Evolutionary conservation across 2,113 vertebrate genomes (phyloP), one percentile per base, ranked within the genome.

Genomic region (Leucoraja erinaceus): DNA sequence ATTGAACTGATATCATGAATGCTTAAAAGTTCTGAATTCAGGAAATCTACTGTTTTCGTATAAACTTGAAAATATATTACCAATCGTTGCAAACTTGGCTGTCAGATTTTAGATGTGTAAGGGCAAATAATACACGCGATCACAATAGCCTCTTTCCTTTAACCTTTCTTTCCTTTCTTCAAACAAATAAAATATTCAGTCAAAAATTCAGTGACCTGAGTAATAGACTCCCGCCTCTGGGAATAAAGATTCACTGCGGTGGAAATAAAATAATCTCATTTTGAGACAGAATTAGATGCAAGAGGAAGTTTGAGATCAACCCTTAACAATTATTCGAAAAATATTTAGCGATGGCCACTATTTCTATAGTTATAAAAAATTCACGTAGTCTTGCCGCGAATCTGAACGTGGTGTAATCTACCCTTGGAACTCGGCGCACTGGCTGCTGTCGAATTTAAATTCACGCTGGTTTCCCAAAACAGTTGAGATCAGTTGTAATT

Each of bases 351-450:
- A 38, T 47, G 38, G 33, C 38, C 68, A 91, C 68, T 91, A 33
- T 72, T 91, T 9, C 90, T 28, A 38, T 72, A 72, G 90, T 90
- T 90, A 90, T 70, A 38, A 74, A 91, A 66, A 91, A 54, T 91
- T 72, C 90, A 66, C 72, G 68, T 91, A 54, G 66, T 47, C 90
- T 91, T 91, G 33, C 72, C 72, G 47, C 38, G 72, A 70, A 91
- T 54, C 33, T 63, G 18, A 28, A 20, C 63, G 63, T 7, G 31
- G 22, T 47, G 68, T 91, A 54, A 25, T 91, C 68, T 47, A 9
- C 68, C 28, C 16, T 72, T 72, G 63, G 83, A 88, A 72, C 68
- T 72, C 33, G 54, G 70, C 70, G 47, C 90, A 47, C 11, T 31
- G 33, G 54, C 68, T 54, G 9, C 68, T 16, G 33, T 72, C 28